Base-by-base conservation (phyloP, 1,140 invertebrate species). In the Mylabris phalerata region DNA sequence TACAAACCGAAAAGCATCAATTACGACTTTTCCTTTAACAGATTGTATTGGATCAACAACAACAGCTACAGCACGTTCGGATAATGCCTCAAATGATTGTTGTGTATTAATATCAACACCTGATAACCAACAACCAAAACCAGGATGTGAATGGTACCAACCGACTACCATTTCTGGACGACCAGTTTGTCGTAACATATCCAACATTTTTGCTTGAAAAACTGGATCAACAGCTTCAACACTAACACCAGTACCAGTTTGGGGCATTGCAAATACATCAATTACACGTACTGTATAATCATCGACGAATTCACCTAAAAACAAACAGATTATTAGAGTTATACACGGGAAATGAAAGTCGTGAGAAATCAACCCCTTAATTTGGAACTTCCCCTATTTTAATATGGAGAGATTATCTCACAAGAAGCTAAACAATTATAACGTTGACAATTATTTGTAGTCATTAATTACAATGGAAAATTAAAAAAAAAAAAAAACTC, bases 211-310 rank as follows among this genome's bases (percentile, higher is more conserved):
- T 19, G 98, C 96, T 81, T 99, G 97, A 73, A 99, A 99, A 10
- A 99, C 98, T 40, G 97, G 97, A 82, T 99, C 98, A 1, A 99
- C 97, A 40, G 98, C 97, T 80, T 99, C 98, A 9, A 99, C 98
- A 76, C 95, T 98, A 0, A 99, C 95, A 65, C 98, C 97, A 4
- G 84, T 85, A 58, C 84, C 97, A 52, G 95, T 98, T 77, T 99
- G 98, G 32, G 98, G 98, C 98, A 99, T 99, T n/a, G 98, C 98
- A 81, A 99, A 99, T 1, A 99, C 97, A 83, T 99, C 98, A 65
- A 99, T 98, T 3, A 99, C 98, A 64, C 96, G 81, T 1, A 99
- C 97, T 57, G 98, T 99, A 70, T 99, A 99, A 73, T 99, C 97
- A 77, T 99, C 98, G 24, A 99, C 96, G 81, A 99, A 99, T 82